Base-by-base conservation (phyloP, 2,888 invertebrate genomes). In the Caenorhabditis afra region DNA sequence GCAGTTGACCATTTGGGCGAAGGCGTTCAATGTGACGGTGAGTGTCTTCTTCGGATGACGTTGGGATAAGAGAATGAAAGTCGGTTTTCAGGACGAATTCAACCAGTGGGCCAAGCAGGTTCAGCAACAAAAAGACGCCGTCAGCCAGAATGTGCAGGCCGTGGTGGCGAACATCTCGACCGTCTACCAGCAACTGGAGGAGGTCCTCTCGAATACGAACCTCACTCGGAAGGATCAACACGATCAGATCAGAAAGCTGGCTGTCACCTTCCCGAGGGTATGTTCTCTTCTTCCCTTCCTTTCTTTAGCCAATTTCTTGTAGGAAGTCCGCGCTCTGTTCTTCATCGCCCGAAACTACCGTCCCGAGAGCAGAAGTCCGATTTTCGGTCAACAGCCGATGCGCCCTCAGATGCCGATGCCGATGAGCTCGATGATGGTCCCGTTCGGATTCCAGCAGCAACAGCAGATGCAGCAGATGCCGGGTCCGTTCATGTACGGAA, bases 1-100 rank as follows among this genome's bases (percentile, higher is more conserved):
- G 12, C 78, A 78, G 39, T 20, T 78, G 14, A 58, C 71, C 1
- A 67, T 73, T 35, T 78, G 78, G 78, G 71, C 78, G 0, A 73
- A 73, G 41, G 67, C 71, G 8, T 78, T 73, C 57, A 67, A 78
- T 73, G 78, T 78, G 2, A 67, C 77, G 3, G 77, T 77, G 29
- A 58, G 62, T 39, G n/a, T 4, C 3, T 0, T 7, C 37, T 14
- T n/a, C 20, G 16, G 29, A 29, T 7, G 29, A 29, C 29, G 29
- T 29, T 7, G 29, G n/a, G n/a, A n/a, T n/a, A n/a, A n/a, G n/a
- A n/a, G n/a, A n/a, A n/a, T n/a, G n/a, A n/a, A n/a, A n/a, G n/a
- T n/a, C n/a, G n/a, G n/a, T n/a, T 39, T 76, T 5, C 29, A 78
- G 77, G 62, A 71, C 44, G 55, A 71, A 2, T 78, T 78, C 50